phyloP scores from a whole-genome alignment of 1,140 invertebrate species.

The Hycleus phaleratus region DNA sequence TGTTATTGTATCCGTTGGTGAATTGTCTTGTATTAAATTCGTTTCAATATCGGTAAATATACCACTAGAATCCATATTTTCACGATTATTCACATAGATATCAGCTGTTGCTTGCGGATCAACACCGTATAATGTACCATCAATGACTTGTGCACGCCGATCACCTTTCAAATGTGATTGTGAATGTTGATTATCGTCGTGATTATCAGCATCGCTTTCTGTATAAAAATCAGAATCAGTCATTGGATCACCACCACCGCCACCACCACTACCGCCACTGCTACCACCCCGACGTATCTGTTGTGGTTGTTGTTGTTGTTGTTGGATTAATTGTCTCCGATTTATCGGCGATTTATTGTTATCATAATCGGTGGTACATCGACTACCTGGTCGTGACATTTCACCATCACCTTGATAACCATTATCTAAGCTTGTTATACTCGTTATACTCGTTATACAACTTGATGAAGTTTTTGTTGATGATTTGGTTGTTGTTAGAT shows the following conservation, averaged over 20 bases:
- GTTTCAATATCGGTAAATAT: conserved; percentile 77
- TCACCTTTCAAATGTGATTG: conserved; percentile 44
- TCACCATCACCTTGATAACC: conserved; percentile 82
- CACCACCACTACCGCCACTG: conserved; percentile 32
- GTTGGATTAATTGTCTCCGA: conserved; percentile 34
- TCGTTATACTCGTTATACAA: conserved; percentile 76
- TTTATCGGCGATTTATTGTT: conserved; percentile 54
- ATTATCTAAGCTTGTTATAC: conserved; percentile 75
- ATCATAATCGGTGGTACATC: conserved; percentile 45
- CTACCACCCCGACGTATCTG: conserved; percentile 30
- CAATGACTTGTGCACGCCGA: conserved; percentile 67
- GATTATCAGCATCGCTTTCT: conserved; percentile 73
- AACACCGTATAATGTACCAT: conserved; percentile 71
- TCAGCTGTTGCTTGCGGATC: conserved; percentile 44
- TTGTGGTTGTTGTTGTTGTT: conserved; percentile 34
- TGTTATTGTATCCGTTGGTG: conserved; percentile 31
- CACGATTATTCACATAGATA: conserved; percentile 45
- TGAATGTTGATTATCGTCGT: conserved; percentile 58
- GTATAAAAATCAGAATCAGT: conserved; percentile 85
- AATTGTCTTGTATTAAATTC: conserved; percentile 26
- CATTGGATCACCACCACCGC: conserved; percentile 68
- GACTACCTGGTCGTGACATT: conserved; percentile 69
- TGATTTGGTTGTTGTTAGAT: conserved; percentile 46
- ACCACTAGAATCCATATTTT: conserved; percentile 78
- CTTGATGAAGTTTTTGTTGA: conserved; percentile 55